Base-by-base conservation (phyloP, 2,888 invertebrate genomes). In the Nymphalis polychloros region DNA sequence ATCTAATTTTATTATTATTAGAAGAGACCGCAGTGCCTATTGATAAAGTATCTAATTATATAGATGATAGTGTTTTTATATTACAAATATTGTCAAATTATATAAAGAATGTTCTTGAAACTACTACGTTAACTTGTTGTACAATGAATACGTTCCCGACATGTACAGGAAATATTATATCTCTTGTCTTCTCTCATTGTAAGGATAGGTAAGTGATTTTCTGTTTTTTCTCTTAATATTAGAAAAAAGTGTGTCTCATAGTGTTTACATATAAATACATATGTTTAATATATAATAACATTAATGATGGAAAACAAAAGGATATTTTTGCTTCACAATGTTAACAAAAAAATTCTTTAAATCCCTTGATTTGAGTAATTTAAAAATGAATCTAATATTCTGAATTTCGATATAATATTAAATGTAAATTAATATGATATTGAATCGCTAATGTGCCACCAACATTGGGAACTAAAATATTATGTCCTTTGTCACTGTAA, bases 171-270 rank as follows among this genome's bases (percentile, higher is more conserved):
- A 78, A 78, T 19, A 88, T 93, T 55, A 81, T 93, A 53, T 77
- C 82, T 53, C 76, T 80, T 64, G 86, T 93, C 35, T 93, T 93
- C 73, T 80, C 78, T 67, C 93, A 93, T 76, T 93, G 93, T 76
- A 93, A 87, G 73, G 84, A 92, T 50, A 93, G 93, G 93, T 93
- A 77, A 72, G 67, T 17, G 31, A 5, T 52, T 16, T 52, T 23
- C 19, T 50, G 10, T 3, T n/a, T 50, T 50, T 50, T 20, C 6
- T 6, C 13, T 23, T 16, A 16, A 23, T 20, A 27, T 23, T 23
- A 19, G 5, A 13, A 41, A 41, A 13, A 2, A 41, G 41, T 3
- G 10, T 13, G 41, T 41, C 41, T 41, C 3, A 41, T 41, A 1
- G 10, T 3, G 0, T 41, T 41, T 41, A 1, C 10, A 2, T 35